These are phyloP conservation scores for Gymnogyps californianus DNA, from an alignment of 2,113 vertebrate genomes.

Conservation along the genomic window DNA sequence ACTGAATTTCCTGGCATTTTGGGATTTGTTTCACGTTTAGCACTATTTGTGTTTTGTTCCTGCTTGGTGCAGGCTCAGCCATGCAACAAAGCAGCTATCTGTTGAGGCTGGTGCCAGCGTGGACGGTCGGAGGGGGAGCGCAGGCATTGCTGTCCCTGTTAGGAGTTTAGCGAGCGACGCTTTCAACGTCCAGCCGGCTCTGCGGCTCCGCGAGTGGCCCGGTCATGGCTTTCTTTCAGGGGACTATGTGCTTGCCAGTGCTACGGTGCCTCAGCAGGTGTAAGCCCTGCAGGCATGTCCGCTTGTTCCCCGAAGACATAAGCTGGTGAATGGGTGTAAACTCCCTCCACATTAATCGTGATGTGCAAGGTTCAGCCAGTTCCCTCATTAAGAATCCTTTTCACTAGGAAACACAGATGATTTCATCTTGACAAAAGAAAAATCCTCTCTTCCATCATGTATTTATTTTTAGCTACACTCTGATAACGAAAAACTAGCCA, in stretches of 20 bases:
- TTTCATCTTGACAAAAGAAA: background rate
- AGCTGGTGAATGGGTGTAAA: background rate
- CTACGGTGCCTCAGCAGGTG: too few relatives aligned
- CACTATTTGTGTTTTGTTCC: background rate
- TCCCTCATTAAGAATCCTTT: background rate
- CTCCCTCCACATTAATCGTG: background rate
- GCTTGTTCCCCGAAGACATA: background rate
- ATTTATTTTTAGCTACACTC: background rate
- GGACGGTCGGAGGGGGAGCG: background rate
- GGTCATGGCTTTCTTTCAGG: background rate
- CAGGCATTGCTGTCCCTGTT: background rate
- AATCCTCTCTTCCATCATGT: background rate
- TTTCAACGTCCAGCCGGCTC: background rate
- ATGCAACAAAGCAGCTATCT: rapidly evolving
- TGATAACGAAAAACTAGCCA: background rate
- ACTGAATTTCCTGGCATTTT: background rate
- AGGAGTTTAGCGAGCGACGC: background rate
- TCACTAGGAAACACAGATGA: background rate
- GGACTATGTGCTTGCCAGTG: background rate
- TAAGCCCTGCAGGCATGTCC: background rate
- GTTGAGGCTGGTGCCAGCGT: background rate
- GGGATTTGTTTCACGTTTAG: background rate
- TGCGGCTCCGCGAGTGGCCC: background rate
- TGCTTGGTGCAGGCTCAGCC: background rate
- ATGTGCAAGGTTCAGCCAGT: background rate